Evolutionary conservation across 2,113 vertebrate species (phyloP).

Genomic region (Gopherus evgoodei): DNA sequence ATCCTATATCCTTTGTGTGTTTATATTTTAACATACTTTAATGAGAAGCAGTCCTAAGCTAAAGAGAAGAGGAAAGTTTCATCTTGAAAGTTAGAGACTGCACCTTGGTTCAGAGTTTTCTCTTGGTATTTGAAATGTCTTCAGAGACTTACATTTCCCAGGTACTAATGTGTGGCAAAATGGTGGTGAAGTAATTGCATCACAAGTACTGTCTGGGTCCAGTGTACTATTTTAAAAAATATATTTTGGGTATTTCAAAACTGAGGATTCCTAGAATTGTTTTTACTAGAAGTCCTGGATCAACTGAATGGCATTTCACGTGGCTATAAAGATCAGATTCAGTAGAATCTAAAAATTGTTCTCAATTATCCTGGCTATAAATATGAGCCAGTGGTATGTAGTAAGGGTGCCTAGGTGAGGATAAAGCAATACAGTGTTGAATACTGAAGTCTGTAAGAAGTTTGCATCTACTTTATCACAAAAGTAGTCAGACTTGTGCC

Average conservation of each 20-base stretch:
- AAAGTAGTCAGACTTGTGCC: neutral
- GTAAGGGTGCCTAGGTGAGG: neutral
- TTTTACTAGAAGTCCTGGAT: neutral
- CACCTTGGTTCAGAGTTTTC: neutral
- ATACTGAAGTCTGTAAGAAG: neutral
- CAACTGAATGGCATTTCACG: neutral
- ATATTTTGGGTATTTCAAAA: neutral
- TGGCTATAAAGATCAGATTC: neutral
- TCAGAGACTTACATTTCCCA: neutral
- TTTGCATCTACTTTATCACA: neutral
- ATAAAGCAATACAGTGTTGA: neutral
- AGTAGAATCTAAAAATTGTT: neutral
- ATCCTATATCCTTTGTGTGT: neutral
- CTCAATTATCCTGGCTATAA: neutral
- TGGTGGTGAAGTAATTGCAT: neutral
- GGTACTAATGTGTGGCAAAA: neutral
- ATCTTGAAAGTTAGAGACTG: neutral
- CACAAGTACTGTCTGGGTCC: neutral
- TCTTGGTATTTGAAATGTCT: neutral
- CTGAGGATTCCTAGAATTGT: neutral
- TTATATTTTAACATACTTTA: neutral
- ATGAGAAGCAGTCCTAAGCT: too few relatives aligned
- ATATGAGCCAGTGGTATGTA: neutral
- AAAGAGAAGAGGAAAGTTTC: too few relatives aligned
- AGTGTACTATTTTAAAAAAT: neutral